These are phyloP conservation scores for Cinara cedri DNA, from an alignment of 2,888 invertebrate genomes.

Conservation along the genomic window DNA sequence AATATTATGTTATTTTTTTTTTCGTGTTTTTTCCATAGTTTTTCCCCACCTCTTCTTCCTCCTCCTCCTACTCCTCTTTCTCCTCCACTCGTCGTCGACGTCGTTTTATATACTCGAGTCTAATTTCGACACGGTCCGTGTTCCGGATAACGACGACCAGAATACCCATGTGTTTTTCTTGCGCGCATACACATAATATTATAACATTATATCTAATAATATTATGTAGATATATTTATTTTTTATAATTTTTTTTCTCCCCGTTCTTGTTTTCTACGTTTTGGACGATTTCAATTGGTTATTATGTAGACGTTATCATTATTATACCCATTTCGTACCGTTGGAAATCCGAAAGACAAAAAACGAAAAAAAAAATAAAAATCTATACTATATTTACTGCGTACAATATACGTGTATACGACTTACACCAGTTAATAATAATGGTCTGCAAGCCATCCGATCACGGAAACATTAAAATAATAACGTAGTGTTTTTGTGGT, in stretches of 20 bases:
- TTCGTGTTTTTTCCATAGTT: constrained; percentile 4
- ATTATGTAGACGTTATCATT: background rate
- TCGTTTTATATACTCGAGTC: background rate
- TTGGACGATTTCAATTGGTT: constrained; percentile 30
- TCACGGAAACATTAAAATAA: constrained; percentile 51
- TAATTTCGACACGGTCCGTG: constrained; percentile 55
- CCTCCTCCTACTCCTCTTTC: background rate
- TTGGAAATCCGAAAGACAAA: constrained; percentile 18
- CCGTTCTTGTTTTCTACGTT: constrained; percentile 13
- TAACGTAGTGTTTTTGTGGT: constrained; percentile 39
- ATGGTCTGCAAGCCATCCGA: background rate
- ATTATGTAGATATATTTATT: background rate
- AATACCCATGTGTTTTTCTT: constrained; percentile 16
- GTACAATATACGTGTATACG: background rate
- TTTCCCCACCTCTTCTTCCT: background rate
- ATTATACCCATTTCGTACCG: background rate
- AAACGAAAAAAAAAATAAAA: constrained; percentile 10
- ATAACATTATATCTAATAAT: background rate
- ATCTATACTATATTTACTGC: too few relatives aligned
- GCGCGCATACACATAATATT: background rate
- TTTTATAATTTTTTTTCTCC: constrained; percentile 16
- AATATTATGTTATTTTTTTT: constrained; percentile 15
- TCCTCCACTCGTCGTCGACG: background rate
- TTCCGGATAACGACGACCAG: constrained; percentile 38
- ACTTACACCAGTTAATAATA: background rate